phyloP scores from a whole-genome alignment of 2,888 invertebrate genomes.

The Alentia gelatinosa region DNA sequence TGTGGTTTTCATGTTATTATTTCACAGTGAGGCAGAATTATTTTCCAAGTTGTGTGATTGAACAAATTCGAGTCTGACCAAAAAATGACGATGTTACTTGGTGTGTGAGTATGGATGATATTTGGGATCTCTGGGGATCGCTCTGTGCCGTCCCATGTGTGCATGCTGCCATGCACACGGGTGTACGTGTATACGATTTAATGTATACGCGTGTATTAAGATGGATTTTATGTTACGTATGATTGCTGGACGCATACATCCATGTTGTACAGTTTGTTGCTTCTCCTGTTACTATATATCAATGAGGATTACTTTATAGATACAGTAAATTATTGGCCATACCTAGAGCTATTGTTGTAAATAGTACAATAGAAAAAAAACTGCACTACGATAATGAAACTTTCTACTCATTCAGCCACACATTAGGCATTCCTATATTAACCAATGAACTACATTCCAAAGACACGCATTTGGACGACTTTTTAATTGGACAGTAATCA shows the following conservation, averaged over 20 bases:
- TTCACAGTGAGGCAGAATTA: neutral
- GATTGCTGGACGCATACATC: neutral
- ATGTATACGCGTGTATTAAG: neutral
- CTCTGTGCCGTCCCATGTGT: no score
- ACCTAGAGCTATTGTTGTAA: neutral
- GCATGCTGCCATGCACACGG: neutral
- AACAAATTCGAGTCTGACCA: neutral
- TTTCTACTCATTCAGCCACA: neutral
- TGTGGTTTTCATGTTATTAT: neutral
- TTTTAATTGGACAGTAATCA: neutral
- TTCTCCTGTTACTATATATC: neutral
- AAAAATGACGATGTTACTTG: neutral
- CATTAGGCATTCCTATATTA: neutral
- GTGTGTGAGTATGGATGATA: neutral
- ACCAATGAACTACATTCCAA: slow-evolving; percentile 33
- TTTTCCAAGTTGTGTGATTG: neutral
- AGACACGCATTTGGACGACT: neutral
- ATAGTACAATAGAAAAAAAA: neutral
- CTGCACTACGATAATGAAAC: neutral
- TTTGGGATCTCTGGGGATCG: neutral
- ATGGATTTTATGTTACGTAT: neutral
- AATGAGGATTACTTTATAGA: neutral
- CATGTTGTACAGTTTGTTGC: slow-evolving; percentile 12
- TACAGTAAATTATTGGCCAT: slow-evolving; percentile 13
- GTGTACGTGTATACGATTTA: neutral